Percentiles rank a stretch among this genome's conserved stretches.
Conservation (phyloP, 2,888 invertebrate genomes). For the Nematopogon swammerdamellus region DNA sequence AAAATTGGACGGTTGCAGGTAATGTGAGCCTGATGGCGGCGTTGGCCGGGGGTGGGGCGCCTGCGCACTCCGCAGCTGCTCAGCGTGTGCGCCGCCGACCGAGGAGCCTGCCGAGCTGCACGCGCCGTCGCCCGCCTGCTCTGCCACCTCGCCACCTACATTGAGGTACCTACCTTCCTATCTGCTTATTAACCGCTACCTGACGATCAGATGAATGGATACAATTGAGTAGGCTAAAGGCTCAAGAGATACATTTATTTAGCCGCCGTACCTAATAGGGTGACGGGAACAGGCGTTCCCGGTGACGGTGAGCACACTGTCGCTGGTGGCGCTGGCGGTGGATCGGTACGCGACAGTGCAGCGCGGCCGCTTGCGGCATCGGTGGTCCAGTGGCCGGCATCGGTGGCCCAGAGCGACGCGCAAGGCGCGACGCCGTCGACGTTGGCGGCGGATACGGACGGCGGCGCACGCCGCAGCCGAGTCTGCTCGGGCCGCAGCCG, state of each 20-base stretch:
- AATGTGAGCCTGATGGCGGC: slow-evolving; percentile 66
- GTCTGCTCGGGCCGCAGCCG: slow-evolving; percentile 57
- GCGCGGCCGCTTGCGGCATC: slow-evolving; percentile 61
- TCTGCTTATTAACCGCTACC: too few relatives aligned
- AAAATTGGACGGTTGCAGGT: slow-evolving; percentile 34
- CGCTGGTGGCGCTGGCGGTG: slow-evolving; percentile 72
- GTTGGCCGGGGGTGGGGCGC: slow-evolving; percentile 58
- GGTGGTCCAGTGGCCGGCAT: slow-evolving; percentile 72
- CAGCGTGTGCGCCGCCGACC: slow-evolving; percentile 73
- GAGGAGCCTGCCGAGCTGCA: slow-evolving; percentile 56
- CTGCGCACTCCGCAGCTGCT: slow-evolving; percentile 70
- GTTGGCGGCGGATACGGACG: slow-evolving; percentile 18
- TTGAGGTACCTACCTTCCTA: slow-evolving; percentile 47
- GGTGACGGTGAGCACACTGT: slow-evolving; percentile 74
- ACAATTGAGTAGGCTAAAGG: too few relatives aligned
- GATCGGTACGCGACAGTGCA: slow-evolving; percentile 84
- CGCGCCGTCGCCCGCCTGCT: slow-evolving; percentile 38
- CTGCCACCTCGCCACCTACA: slow-evolving; percentile 51
- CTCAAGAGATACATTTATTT: too few relatives aligned
- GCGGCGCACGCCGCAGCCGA: slow-evolving; percentile 44
- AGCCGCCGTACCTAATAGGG: too few relatives aligned
- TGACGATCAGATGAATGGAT: too few relatives aligned
- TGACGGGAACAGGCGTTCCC: slow-evolving; percentile 79
- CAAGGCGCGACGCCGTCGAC: slow-evolving; percentile 46
- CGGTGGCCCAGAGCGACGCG: slow-evolving; percentile 56